Percentiles rank a stretch among this genome's conserved stretches.
Conservation (phyloP, 2,113 vertebrate species). For the Cinclus mexicanus region DNA sequence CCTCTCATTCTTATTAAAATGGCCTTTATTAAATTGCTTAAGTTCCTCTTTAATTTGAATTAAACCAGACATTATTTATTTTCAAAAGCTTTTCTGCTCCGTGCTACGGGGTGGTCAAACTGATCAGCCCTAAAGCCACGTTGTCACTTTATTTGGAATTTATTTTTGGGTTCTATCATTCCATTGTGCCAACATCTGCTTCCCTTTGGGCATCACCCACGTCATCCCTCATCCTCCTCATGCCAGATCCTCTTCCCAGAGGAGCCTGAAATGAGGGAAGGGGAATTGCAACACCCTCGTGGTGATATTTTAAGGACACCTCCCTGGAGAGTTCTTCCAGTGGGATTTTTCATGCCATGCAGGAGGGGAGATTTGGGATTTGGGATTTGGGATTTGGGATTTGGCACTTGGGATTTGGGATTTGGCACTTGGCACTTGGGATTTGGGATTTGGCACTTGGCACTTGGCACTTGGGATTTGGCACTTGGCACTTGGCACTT, state of each 20-base stretch:
- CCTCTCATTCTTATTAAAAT: background rate
- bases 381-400: too few relatives aligned
- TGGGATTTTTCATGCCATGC: background rate
- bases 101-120: background rate
- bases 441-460: too few relatives aligned
- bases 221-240: background rate
- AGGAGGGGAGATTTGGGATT: background rate
- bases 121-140: background rate
- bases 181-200: background rate
- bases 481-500: too few relatives aligned
- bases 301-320: background rate
- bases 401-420: too few relatives aligned
- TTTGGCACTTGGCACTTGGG: too few relatives aligned
- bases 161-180: background rate
- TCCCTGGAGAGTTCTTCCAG: background rate
- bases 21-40: background rate
- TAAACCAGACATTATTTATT: background rate
- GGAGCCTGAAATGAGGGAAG: background rate
- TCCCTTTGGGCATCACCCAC: background rate
- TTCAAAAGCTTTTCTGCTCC: background rate
- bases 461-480: too few relatives aligned
- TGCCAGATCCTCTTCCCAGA: accelerated
- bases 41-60: background rate
- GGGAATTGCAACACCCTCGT: background rate
- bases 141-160: background rate